A percentile compares a stretch with the other conserved stretches of the same genome.
Conservation (phyloP, 2,888 invertebrate species). For the Cactoblastis cactorum region DNA sequence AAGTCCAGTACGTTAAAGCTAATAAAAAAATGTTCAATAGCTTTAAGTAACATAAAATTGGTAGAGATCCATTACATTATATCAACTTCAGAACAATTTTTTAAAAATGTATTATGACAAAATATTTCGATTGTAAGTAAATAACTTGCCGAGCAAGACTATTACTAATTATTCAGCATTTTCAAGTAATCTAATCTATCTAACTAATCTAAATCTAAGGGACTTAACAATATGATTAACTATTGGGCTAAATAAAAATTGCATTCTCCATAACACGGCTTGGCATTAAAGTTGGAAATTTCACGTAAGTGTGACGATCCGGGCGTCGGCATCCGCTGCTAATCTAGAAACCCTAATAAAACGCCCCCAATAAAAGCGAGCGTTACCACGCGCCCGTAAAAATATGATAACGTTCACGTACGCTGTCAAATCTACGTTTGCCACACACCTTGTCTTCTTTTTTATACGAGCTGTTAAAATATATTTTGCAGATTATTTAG, state of each 20-base stretch:
- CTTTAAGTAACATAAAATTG: too few relatives aligned
- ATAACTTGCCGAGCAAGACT: too few relatives aligned
- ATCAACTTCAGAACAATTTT: too few relatives aligned
- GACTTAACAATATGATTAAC: too few relatives aligned
- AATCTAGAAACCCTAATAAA: slow-evolving; percentile 75
- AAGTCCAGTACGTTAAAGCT: too few relatives aligned
- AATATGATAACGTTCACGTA: slow-evolving; percentile 77
- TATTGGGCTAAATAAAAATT: slow-evolving; percentile 21
- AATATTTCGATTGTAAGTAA: too few relatives aligned
- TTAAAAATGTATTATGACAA: too few relatives aligned
- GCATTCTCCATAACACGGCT: neutral
- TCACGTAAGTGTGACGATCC: slow-evolving; percentile 27
- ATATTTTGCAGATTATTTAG: neutral
- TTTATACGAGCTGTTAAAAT: neutral
- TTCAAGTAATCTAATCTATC: too few relatives aligned
- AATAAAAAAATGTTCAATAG: too few relatives aligned
- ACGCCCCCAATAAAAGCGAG: slow-evolving; percentile 66
- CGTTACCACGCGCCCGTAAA: slow-evolving; percentile 75
- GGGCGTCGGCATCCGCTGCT: slow-evolving; percentile 47
- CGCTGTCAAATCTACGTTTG: slow-evolving; percentile 26
- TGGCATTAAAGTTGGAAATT: neutral
- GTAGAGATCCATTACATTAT: too few relatives aligned
- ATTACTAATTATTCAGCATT: too few relatives aligned
- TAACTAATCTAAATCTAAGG: too few relatives aligned
- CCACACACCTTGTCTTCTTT: slow-evolving; percentile 21